Percentiles rank a stretch among this genome's conserved stretches.
Conservation (phyloP, 2,888 invertebrate species). For the Galeruca laticollis region DNA sequence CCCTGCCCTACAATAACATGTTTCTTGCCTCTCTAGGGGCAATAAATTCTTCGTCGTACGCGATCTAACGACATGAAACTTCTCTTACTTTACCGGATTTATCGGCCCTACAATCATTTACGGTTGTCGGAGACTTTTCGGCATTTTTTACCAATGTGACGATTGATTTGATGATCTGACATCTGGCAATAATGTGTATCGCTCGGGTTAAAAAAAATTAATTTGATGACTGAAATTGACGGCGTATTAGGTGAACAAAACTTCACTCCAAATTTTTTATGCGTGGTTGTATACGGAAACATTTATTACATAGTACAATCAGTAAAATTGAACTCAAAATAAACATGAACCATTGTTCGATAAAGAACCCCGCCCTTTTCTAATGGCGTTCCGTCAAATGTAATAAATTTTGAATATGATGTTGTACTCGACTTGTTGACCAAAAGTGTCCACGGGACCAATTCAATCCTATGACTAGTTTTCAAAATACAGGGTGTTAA, state of each 20-base stretch:
- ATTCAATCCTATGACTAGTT: no score
- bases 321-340: no score
- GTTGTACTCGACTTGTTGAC: no score
- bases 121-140: conserved; percentile 14
- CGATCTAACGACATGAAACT: conserved; percentile 9
- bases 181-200: conserved; percentile 2
- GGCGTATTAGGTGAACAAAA: neutral
- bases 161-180: conserved; percentile 10
- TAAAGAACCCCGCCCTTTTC: no score
- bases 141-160: neutral
- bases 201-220: neutral
- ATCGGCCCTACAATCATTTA: conserved; percentile 12
- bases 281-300: no score
- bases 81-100: conserved; percentile 17
- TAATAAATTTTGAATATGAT: no score
- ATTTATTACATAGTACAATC: no score
- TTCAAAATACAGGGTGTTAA: no score
- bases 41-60: conserved; percentile 12
- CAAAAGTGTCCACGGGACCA: no score
- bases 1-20: neutral
- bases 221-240: neutral
- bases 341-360: no score
- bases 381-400: no score
- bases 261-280: neutral
- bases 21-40: conserved; percentile 11